Evolutionary conservation across 2,113 vertebrate genomes (phyloP), one percentile per base, ranked within the genome.

Genomic region (Tupaia chinensis): DNA sequence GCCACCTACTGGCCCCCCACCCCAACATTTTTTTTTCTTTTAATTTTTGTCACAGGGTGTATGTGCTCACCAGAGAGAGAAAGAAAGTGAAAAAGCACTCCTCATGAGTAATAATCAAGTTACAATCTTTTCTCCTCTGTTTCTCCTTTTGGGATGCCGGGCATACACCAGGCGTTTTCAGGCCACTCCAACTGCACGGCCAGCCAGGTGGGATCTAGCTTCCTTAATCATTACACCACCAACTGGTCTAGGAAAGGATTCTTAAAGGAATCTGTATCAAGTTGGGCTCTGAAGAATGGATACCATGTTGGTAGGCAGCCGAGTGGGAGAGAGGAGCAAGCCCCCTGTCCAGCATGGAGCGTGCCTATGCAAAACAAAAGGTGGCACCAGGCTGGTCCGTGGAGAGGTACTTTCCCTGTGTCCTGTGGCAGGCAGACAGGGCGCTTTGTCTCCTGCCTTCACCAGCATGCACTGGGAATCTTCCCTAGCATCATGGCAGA

Each of bases 291-390:
- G 9, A 4, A 5, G 44, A 53, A 32, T 1, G 56, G 34, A 77
- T 3, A 54, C 9, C 44, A 3, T 15, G 25, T 13, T 2, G 58
- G 69, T 9, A 6, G 91, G 56, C 11, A 8, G 60, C 29, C 13
- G 4, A 3, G 78, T 8, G 3, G 4, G 1, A 34, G n/a, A 58
- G 23, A 20, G 20, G 54, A n/a, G 10, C 14, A 19, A 65, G 58
- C 60, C 22, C 53, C 27, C 79, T 4, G 0, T 61, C 17, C 56
- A 2, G 72, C 22, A 5, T 0, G 56, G 19, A 58, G 29, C 27
- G 4, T 2, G 3, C 14, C 5, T 0, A 0, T 1, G 14, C 11
- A 6, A 6, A 11, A 15, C 0, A 0, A 15, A 34, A 16, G 70
- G 6, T 0, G 5, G 68, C 13, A 4, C 2, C 0, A 1, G 7